A percentile compares a stretch with the other conserved stretches of the same genome.
Evolutionary conservation across 2,797 vertebrate genomes (phyloP).

Genomic region (Acipenser oxyrinchus): DNA sequence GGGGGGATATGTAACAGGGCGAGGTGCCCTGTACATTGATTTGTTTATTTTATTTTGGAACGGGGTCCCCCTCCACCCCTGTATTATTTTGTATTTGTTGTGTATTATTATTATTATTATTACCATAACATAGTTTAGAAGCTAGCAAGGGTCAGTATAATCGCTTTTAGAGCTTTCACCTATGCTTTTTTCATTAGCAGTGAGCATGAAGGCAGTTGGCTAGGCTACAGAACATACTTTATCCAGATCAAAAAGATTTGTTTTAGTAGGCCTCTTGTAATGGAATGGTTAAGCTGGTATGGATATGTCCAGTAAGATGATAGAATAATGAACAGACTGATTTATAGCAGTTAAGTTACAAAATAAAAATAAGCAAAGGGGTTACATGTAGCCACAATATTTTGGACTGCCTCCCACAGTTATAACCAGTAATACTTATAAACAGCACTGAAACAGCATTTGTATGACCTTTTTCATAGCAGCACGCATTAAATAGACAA

Average conservation of each 20-base stretch:
- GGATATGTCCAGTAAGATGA: constrained; percentile 27
- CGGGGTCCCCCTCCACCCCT: too few relatives aligned
- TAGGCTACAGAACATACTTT: constrained; percentile 18
- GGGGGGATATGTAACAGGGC: too few relatives aligned
- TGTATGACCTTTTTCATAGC: background rate
- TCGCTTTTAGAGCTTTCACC: constrained; percentile 19
- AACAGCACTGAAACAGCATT: background rate
- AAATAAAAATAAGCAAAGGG: constrained; percentile 13
- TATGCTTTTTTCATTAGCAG: constrained; percentile 7
- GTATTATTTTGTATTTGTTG: too few relatives aligned
- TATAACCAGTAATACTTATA: background rate
- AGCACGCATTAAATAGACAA: background rate
- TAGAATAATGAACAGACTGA: constrained; percentile 23
- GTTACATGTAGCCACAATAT: background rate
- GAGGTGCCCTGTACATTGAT: too few relatives aligned
- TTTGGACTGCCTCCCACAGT: background rate
- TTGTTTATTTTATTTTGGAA: too few relatives aligned
- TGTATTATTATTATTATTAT: too few relatives aligned
- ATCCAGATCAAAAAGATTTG: constrained; percentile 15
- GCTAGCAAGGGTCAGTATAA: constrained; percentile 20
- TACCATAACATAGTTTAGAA: constrained; percentile 7
- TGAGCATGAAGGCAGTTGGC: constrained; percentile 1
- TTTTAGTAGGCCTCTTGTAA: constrained; percentile 19
- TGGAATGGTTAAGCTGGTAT: constrained; percentile 15
- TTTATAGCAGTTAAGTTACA: constrained; percentile 17